phyloP scores from a whole-genome alignment of 1,140 invertebrate species.

The Laupala kohalensis region DNA sequence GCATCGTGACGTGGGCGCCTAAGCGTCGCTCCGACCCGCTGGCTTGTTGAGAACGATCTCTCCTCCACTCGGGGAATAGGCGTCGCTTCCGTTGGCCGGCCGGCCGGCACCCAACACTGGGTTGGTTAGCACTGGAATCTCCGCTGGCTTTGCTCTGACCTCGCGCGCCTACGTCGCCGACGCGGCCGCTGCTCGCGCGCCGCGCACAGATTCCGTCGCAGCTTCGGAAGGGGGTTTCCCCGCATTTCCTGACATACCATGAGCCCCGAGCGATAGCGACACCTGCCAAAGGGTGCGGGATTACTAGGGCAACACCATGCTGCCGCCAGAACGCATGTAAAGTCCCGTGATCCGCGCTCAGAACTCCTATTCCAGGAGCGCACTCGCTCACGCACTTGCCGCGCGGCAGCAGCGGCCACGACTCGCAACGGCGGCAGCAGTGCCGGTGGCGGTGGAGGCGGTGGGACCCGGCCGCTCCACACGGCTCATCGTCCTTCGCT shows the following conservation, averaged over 20 bases:
- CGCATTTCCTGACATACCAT: neutral
- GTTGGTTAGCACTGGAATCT: neutral
- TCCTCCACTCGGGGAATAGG: neutral
- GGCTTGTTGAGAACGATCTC: neutral
- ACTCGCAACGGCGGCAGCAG: neutral
- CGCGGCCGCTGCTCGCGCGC: neutral
- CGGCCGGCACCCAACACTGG: neutral
- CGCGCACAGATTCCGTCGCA: neutral
- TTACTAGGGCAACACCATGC: neutral
- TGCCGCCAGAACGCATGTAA: neutral
- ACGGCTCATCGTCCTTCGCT: constrained; percentile 5
- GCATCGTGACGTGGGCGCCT: neutral
- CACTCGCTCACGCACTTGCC: neutral
- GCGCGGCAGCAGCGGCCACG: neutral
- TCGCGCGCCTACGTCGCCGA: neutral
- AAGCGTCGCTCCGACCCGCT: neutral
- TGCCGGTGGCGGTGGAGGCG: neutral
- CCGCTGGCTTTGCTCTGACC: neutral
- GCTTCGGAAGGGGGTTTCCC: neutral
- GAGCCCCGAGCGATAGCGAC: neutral
- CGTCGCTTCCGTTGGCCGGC: neutral
- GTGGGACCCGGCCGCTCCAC: neutral
- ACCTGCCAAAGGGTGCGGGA: neutral
- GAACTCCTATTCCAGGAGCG: neutral
- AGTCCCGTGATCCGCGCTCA: neutral